Conservation (phyloP, 1,140 invertebrate genomes). For the Drosophila pandora region DNA sequence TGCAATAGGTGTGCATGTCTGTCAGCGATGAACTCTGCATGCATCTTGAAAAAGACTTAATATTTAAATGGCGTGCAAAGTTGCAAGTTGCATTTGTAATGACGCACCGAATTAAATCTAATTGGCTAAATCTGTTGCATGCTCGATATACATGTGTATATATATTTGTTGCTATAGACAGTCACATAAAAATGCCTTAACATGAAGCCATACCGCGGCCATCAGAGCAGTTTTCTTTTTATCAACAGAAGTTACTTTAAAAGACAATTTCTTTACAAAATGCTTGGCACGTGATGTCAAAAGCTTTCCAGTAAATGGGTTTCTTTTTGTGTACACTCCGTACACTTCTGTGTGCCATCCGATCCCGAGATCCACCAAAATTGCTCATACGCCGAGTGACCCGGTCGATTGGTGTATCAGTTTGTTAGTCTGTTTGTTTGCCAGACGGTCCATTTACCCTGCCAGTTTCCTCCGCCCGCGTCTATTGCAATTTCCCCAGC, state of each 20-base stretch:
- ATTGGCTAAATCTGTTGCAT: conserved; percentile 35
- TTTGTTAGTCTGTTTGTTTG: conserved; percentile 32
- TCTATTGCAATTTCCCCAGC: conserved; percentile 34
- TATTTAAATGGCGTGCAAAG: conserved; percentile 28
- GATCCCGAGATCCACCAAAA: neutral
- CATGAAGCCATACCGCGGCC: conserved; percentile 9
- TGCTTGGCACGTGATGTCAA: conserved; percentile 22
- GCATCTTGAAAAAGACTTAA: conserved; percentile 7
- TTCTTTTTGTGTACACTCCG: neutral
- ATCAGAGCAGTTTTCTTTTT: too few relatives aligned
- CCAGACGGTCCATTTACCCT: conserved; percentile 24
- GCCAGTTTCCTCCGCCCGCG: conserved; percentile 21
- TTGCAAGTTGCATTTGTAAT: conserved; percentile 12
- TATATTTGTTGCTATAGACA: conserved; percentile 5
- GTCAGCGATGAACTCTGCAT: conserved; percentile 7
- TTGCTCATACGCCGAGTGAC: conserved; percentile 18
- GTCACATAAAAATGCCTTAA: neutral
- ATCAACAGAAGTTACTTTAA: neutral
- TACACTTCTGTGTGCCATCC: neutral
- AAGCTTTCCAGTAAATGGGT: conserved; percentile 3
- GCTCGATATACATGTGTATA: neutral
- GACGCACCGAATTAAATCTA: conserved; percentile 25
- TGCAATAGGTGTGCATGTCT: conserved; percentile 4
- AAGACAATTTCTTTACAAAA: conserved; percentile 11
- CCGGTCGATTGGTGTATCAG: neutral